Evolutionary conservation across 2,797 vertebrate genomes (phyloP).

Genomic region (Champsocephalus esox): DNA sequence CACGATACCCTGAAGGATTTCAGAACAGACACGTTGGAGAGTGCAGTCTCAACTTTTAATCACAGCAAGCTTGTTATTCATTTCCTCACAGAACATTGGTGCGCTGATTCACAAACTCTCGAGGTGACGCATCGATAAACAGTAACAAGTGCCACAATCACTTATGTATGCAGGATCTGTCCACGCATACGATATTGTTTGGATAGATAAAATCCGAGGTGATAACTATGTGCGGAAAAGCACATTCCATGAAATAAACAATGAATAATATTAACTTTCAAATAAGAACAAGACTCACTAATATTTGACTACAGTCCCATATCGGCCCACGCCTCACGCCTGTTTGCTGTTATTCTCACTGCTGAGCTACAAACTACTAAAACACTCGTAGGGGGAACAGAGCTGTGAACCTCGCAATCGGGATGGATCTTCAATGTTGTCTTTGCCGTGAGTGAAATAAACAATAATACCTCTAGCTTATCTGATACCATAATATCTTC

Average conservation of each 20-base stretch:
- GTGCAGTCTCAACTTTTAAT: neutral
- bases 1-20: constrained; percentile 88
- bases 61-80: neutral
- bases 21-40: neutral
- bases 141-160: neutral
- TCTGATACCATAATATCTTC: neutral
- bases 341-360: constrained; percentile 12
- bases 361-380: constrained; percentile 7
- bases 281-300: neutral
- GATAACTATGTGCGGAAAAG: constrained; percentile 15
- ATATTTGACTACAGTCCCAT: constrained; percentile 11
- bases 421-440: neutral
- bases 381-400: constrained; percentile 3
- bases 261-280: constrained; percentile 2
- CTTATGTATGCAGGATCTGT: neutral
- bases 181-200: neutral
- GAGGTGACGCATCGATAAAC: neutral
- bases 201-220: neutral
- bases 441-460: neutral
- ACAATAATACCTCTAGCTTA: neutral
- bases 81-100: neutral
- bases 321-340: constrained; percentile 14
- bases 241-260: constrained; percentile 3
- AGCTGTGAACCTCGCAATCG: neutral
- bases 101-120: neutral